These are phyloP conservation scores for Colletes latitarsis DNA, from an alignment of 1,140 invertebrate genomes.

Conservation along the genomic window DNA sequence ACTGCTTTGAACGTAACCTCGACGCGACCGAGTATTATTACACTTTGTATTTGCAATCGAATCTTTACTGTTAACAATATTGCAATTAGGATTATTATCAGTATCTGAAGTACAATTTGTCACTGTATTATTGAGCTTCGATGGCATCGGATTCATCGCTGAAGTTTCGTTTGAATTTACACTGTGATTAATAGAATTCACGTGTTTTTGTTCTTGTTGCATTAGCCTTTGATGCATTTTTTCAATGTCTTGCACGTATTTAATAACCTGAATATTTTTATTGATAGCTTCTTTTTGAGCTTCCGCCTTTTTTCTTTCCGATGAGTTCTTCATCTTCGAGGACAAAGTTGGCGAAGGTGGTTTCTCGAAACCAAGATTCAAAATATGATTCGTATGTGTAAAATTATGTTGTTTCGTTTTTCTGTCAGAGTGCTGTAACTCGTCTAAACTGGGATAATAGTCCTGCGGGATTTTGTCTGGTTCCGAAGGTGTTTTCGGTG, in stretches of 20 bases:
- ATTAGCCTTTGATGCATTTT: slow-evolving; percentile 70
- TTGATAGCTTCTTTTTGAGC: slow-evolving; percentile 76
- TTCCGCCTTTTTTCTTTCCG: slow-evolving; percentile 72
- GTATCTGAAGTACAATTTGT: slow-evolving; percentile 52
- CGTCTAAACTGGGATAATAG: slow-evolving; percentile 78
- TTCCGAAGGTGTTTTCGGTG: slow-evolving; percentile 69
- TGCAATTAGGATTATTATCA: slow-evolving; percentile 52
- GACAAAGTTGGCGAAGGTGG: slow-evolving; percentile 69
- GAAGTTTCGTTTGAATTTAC: slow-evolving; percentile 60
- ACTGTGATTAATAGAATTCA: slow-evolving; percentile 30
- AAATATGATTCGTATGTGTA: slow-evolving; percentile 63
- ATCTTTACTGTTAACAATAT: slow-evolving; percentile 59
- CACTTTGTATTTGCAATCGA: slow-evolving; percentile 42
- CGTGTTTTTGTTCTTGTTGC: slow-evolving; percentile 58
- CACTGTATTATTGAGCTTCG: slow-evolving; percentile 59
- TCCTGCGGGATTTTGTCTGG: slow-evolving; percentile 73
- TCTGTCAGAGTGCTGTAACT: slow-evolving; percentile 74
- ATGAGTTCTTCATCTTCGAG: slow-evolving; percentile 71
- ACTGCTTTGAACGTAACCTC: slow-evolving; percentile 62
- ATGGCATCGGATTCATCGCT: slow-evolving; percentile 47
- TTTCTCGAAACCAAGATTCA: slow-evolving; percentile 74
- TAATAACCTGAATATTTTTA: slow-evolving; percentile 75
- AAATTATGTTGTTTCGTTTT: slow-evolving; percentile 71
- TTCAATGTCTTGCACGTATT: slow-evolving; percentile 77
- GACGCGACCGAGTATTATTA: slow-evolving; percentile 63